Evolutionary conservation across 2,888 invertebrate genomes (phyloP).

Genomic region (Anodontia alba): DNA sequence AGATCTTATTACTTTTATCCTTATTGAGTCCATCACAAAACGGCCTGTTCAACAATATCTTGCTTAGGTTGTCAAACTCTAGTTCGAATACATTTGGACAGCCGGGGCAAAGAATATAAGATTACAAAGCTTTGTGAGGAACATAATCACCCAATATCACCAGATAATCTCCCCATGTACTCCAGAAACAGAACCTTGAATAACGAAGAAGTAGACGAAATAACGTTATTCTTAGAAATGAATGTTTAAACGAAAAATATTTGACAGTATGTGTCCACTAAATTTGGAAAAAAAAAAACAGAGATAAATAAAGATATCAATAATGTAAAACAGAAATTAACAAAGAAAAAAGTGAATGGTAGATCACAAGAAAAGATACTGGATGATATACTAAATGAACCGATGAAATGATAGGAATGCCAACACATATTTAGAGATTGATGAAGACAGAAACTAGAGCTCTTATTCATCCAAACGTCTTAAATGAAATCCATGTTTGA

Average conservation of each 20-base stretch:
- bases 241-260: not conserved
- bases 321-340: not conserved
- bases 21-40: too few relatives aligned
- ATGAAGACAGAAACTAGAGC: not conserved
- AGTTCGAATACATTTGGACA: not conserved
- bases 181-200: not conserved
- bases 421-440: not conserved
- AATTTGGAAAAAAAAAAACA: not conserved
- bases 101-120: not conserved
- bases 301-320: not conserved
- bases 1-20: too few relatives aligned
- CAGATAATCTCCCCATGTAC: not conserved
- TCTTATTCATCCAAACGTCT: not conserved
- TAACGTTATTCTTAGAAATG: not conserved
- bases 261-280: not conserved
- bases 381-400: not conserved
- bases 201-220: not conserved
- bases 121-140: not conserved
- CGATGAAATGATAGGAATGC: not conserved
- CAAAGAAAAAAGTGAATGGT: not conserved
- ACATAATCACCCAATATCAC: not conserved
- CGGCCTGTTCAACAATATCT: not conserved
- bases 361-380: not conserved
- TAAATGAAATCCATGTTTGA: not conserved
- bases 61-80: not conserved